phyloP scores from a whole-genome alignment of 2,888 invertebrate genomes.

The Anorthoa munda region DNA sequence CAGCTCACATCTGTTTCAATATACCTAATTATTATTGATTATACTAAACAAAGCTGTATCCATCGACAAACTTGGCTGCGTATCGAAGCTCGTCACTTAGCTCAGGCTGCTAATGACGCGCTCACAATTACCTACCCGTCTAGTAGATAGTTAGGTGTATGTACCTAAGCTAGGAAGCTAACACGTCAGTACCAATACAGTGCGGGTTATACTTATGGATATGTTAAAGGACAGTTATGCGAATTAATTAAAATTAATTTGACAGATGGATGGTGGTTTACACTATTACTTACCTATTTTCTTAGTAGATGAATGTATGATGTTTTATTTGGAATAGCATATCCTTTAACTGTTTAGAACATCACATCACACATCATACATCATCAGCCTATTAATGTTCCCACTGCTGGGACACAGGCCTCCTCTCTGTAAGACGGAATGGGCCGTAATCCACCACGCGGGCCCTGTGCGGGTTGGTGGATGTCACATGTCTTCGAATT shows the following conservation, averaged over 20 bases:
- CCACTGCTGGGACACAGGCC: too few species aligned
- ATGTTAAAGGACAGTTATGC: neutral
- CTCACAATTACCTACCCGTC: neutral
- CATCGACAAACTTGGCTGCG: neutral
- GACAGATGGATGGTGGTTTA: neutral
- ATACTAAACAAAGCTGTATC: neutral
- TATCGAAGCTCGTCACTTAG: neutral
- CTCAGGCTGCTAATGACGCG: slow-evolving; percentile 8
- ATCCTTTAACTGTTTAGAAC: too few species aligned
- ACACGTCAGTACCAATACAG: neutral
- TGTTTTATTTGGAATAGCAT: too few species aligned
- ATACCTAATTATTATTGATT: neutral
- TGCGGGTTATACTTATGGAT: neutral
- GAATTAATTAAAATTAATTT: neutral
- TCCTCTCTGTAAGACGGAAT: too few species aligned
- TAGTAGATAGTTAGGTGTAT: neutral
- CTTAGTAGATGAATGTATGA: too few species aligned
- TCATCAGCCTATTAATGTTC: too few species aligned
- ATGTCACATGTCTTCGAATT: too few species aligned
- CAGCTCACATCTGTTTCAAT: too few species aligned
- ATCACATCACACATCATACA: too few species aligned
- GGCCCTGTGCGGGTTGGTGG: too few species aligned
- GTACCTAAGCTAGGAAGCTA: neutral
- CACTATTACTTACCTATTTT: neutral
- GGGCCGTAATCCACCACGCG: too few species aligned